Evolutionary conservation across 2,888 invertebrate species (phyloP).

Genomic region (Tachystola acroxantha): DNA sequence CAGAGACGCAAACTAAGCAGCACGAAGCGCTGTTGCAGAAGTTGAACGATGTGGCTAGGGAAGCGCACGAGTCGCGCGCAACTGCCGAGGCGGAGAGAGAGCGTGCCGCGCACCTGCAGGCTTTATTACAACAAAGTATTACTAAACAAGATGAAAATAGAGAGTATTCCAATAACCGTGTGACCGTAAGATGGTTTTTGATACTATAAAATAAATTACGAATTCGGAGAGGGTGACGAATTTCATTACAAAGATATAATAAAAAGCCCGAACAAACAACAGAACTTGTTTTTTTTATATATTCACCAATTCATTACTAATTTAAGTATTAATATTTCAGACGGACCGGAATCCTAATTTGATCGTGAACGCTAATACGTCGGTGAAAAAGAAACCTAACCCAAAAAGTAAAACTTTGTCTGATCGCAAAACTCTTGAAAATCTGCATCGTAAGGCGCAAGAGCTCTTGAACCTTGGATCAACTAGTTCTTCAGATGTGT

Average conservation of each 20-base stretch:
- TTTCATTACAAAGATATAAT: too few species aligned
- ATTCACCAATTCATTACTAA: too few species aligned
- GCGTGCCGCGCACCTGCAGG: slow-evolving; percentile 44
- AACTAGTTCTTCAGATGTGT: slow-evolving; percentile 49
- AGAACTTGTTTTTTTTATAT: too few species aligned
- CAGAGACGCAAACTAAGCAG: slow-evolving; percentile 56
- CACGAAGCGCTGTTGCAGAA: slow-evolving; percentile 56
- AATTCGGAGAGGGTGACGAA: too few species aligned
- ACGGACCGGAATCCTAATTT: slow-evolving; percentile 13
- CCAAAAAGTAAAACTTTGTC: slow-evolving; percentile 22
- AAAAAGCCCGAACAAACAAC: too few species aligned
- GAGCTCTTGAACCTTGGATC: slow-evolving; percentile 54
- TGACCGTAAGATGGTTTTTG: too few species aligned
- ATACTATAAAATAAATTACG: too few species aligned
- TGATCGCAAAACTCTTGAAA: slow-evolving; percentile 46
- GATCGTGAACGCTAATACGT: slow-evolving; percentile 14
- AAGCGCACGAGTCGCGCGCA: slow-evolving; percentile 49
- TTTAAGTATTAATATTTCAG: slow-evolving; percentile 1
- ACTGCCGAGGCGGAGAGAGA: slow-evolving; percentile 48
- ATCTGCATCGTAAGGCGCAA: slow-evolving; percentile 62
- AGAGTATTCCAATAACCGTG: slow-evolving; percentile 8
- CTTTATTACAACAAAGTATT: slow-evolving; percentile 40
- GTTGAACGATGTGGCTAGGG: slow-evolving; percentile 49
- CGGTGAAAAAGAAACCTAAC: slow-evolving; percentile 17
- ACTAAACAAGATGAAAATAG: slow-evolving; percentile 14